A percentile compares a stretch with the other conserved stretches of the same genome.
Evolutionary conservation across 2,113 vertebrate genomes (phyloP).

Genomic region (Dipodomys spectabilis): DNA sequence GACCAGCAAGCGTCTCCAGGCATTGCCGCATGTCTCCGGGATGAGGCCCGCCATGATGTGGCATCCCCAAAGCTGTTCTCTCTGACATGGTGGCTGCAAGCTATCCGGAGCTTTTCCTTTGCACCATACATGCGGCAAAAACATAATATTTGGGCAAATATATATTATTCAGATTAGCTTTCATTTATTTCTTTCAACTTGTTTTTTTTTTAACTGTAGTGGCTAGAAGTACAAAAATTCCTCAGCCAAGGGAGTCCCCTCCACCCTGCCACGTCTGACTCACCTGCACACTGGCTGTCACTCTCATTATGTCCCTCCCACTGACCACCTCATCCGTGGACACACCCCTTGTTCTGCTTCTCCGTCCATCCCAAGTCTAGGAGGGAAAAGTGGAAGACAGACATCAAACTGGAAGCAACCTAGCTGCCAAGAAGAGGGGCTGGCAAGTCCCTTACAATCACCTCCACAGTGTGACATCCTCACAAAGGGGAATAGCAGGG

Average conservation of each 20-base stretch:
- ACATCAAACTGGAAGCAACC: not conserved
- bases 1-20: not conserved
- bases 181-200: not conserved
- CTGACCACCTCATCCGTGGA: rapidly evolving
- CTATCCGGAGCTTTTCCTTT: not conserved
- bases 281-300: rapidly evolving
- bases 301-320: not conserved
- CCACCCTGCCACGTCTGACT: rapidly evolving
- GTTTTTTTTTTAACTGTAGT: not conserved
- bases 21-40: too few relatives aligned
- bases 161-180: not conserved
- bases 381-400: not conserved
- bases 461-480: rapidly evolving
- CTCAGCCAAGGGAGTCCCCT: rapidly evolving
- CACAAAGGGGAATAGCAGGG: not conserved
- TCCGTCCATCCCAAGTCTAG: not conserved
- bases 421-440: not conserved
- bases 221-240: not conserved
- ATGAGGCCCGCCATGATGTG: rapidly evolving
- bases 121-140: too few relatives aligned
- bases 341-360: not conserved
- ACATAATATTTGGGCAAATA: not conserved
- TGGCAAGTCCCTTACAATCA: rapidly evolving
- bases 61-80: not conserved
- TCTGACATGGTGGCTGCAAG: not conserved